A percentile compares a stretch with the other conserved stretches of the same genome.
Evolutionary conservation across 2,888 invertebrate species (phyloP).

Genomic region (Erebia aethiops): DNA sequence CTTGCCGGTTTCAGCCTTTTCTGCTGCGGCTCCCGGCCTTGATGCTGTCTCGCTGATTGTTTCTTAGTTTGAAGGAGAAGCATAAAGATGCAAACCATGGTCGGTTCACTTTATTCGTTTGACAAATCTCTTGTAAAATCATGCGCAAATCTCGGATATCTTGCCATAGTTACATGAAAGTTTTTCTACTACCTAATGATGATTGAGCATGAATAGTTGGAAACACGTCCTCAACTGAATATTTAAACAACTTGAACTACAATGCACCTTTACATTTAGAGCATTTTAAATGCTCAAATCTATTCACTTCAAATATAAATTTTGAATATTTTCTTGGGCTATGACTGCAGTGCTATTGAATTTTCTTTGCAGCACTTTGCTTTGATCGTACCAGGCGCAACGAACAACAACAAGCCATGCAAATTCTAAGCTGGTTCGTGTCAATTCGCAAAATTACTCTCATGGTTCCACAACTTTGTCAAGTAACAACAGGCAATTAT

Average conservation of each 20-base stretch:
- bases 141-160: background rate
- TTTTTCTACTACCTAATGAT: background rate
- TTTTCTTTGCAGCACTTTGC: background rate
- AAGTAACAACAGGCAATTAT: slow-evolving; percentile 58
- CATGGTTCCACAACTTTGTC: slow-evolving; percentile 39
- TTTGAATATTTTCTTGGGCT: background rate
- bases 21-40: no score
- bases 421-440: background rate
- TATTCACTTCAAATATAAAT: background rate
- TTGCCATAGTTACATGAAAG: background rate
- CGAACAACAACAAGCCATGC: no score
- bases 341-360: no score
- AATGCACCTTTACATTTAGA: background rate
- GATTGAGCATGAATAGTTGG: slow-evolving; percentile 2
- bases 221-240: background rate
- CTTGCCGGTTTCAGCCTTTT: no score
- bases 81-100: background rate
- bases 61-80: background rate
- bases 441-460: slow-evolving; percentile 11
- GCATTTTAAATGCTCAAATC: background rate
- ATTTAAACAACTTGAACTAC: background rate
- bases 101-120: slow-evolving; percentile 2
- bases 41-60: no score
- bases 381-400: no score
- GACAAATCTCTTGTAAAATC: background rate